Evolutionary conservation across 1,140 invertebrate species (phyloP).

Genomic region (Drosophila pachea): DNA sequence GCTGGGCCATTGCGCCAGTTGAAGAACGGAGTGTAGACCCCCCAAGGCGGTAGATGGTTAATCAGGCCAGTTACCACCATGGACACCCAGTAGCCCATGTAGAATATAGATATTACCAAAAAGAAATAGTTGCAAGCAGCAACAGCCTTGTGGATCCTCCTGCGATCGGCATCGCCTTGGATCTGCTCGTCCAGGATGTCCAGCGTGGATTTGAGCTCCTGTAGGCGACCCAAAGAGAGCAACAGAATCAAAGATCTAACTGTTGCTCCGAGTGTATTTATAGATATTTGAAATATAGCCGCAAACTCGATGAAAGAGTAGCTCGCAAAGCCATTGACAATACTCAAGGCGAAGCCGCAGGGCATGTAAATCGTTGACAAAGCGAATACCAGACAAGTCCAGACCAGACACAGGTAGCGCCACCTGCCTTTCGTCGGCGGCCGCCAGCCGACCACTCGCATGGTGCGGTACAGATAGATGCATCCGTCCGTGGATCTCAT

Average conservation of each 20-base stretch:
- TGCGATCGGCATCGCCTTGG: background rate
- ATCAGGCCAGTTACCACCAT: background rate
- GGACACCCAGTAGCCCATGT: background rate
- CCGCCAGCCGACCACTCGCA: conserved; percentile 9
- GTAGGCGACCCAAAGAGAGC: background rate
- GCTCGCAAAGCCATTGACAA: background rate
- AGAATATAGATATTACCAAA: background rate
- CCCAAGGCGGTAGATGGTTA: conserved; percentile 33
- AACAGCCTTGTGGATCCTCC: conserved; percentile 6
- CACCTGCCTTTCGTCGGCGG: background rate
- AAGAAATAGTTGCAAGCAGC: conserved; percentile 1
- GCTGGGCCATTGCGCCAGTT: conserved; percentile 32
- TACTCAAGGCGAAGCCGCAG: background rate
- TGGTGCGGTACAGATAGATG: conserved; percentile 4
- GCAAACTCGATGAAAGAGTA: conserved; percentile 7
- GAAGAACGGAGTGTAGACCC: conserved; percentile 44
- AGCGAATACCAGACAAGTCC: background rate
- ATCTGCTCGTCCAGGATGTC: conserved; percentile 12
- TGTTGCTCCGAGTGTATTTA: background rate
- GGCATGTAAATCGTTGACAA: background rate
- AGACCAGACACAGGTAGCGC: conserved; percentile 4
- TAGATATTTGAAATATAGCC: background rate
- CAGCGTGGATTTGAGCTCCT: background rate
- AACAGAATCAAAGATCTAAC: background rate
- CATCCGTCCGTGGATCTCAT: background rate